Base-by-base conservation (phyloP, 1,140 invertebrate species). In the Oscheius sp. region DNA sequence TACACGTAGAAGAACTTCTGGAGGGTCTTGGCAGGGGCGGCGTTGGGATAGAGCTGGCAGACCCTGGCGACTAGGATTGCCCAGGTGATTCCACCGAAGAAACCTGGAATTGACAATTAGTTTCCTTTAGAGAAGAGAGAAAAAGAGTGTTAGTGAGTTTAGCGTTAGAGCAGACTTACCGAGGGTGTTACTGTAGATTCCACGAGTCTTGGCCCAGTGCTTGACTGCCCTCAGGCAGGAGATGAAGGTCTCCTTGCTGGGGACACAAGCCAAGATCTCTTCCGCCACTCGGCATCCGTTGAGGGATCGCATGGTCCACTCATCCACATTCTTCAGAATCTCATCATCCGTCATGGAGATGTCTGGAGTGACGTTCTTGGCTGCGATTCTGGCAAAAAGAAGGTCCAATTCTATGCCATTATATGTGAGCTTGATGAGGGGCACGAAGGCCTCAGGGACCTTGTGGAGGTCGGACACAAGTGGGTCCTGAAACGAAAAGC, bases 391-490 rank as follows among this genome's bases (percentile, higher is more conserved):
- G 0, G 95, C 94, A 87, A 99, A 99, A 59, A 98, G 85, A 90
- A 99, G 92, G 89, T 99, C 97, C 78, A 89, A 78, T 73, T 85
- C 96, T 78, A 99, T 97, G 28, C 93, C 93, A 88, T 96, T 93
- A 87, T 98, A 98, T 83, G 93, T 93, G 92, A 99, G 95, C 88
- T 99, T 99, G 63, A 99, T 97, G 2, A 99, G 94, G 23, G 97
- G 97, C 66, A 99, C 97, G 88, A 93, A 99, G 0, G 97, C 97
- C 85, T 99, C 95, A 86, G 98, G 94, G 10, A 99, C 94, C 1
- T 93, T 90, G 89, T 91, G 83, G 58, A 87, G 85, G 72, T 84
- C 82, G 0, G 84, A 68, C 3, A 75, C 79, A 66, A 80, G 76
- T 46, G 75, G 62, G 61, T 84, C 81, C 73, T 85, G 36, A 63